Evolutionary conservation across 2,888 invertebrate species (phyloP), one percentile per base, ranked within the genome.

Genomic region (Yponomeuta sedellus): DNA sequence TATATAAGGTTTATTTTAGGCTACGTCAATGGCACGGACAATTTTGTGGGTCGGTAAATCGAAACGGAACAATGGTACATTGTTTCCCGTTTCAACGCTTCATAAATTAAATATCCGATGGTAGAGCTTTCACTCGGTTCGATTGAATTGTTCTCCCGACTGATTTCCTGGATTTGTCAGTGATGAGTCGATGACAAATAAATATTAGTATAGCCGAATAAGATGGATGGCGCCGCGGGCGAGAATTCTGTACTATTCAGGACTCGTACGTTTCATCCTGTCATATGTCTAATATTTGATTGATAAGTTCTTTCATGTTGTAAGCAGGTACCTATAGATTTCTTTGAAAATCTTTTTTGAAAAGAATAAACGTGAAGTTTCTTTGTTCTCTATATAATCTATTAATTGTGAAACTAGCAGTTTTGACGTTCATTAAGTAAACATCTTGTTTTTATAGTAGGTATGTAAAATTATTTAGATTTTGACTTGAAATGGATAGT

Each of bases 181-280:
- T 77, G 77, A 75, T 82, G 82, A 82, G 83, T 83, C 77, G 77
- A 75, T 82, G 82, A 82, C 83, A 84, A 80, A 82, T 81, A 79
- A 77, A 34, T 34, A 10, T 80, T 74, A 77, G n/a, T n/a, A n/a
- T n/a, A n/a, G 68, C 63, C 63, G 64, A 67, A 69, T 70, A 77
- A 77, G 80, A 82, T 76, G 69, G 79, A 81, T 82, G 70, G 73
- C 67, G 19, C 61, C 57, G 40, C 20, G 20, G 63, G 67, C 16
- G 44, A 52, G 16, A 12, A 12, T 12, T 16, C 16, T 1, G 44
- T 12, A 52, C 12, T 16, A 16, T 52, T 52, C 16, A 52, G 16
- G 44, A 52, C 5, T 52, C 44, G 6, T 5, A 34, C 34, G 3
- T 52, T 16, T 52, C 44, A 44, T 12, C 44, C 44, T 44, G 4